Evolutionary conservation across 2,888 invertebrate species (phyloP), one percentile per base, ranked within the genome.

Genomic region (Elysia crispata): DNA sequence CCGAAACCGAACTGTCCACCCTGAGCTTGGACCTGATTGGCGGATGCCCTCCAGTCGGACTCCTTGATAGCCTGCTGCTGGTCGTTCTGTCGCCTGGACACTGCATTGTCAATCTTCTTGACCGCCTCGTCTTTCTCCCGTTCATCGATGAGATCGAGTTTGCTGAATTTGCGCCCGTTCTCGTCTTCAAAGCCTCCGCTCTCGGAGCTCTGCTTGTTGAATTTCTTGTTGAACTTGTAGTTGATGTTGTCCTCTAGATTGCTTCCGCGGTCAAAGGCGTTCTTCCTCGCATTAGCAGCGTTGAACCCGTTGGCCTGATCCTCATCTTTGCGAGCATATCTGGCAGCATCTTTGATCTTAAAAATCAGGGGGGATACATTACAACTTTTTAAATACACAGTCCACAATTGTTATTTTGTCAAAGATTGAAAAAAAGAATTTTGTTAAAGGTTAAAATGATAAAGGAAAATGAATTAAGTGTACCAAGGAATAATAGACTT

Each of bases 151-250:
- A 80, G 54, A 50, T 83, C 82, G 23, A 81, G 75, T 49, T 77
- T 79, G 79, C 74, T 76, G 62, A 70, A 50, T 54, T 66, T 72
- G 23, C 76, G 73, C 25, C 82, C 81, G 57, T 80, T 76, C 72
- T 83, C 83, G 49, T 82, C 82, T 67, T 83, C 83, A 30, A 70
- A 82, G 28, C 83, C 83, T 6, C 81, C 81, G 81, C 57, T 77
- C 69, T 81, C 81, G 67, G 67, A 60, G 66, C 64, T 70, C 20
- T 77, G 57, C 70, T 82, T 82, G 76, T 83, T 69, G 79, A 75
- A 83, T 50, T 81, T 79, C 64, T 82, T 83, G 76, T 77, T 77
- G 69, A 79, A 83, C 8, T 41, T 76, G 74, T 82, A 82, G 33
- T 77, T 54, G 57, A 83, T 81, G 70, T 81, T 79, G 64, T 83